Evolutionary conservation across 2,113 vertebrate genomes (phyloP), one percentile per base, ranked within the genome.

Genomic region (Chamaetylas fuelleborni): DNA sequence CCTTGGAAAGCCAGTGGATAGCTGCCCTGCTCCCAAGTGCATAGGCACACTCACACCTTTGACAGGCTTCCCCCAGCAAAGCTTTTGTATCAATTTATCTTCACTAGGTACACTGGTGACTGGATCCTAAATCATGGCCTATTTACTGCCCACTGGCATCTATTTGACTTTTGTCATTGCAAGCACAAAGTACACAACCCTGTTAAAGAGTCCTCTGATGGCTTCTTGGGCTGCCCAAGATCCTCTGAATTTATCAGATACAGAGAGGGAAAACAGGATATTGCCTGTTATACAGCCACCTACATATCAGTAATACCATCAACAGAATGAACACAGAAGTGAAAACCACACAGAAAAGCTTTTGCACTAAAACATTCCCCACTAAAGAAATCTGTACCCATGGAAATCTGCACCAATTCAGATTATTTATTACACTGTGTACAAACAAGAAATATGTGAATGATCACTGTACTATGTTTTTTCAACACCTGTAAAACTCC

Each of bases 391-490:
- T 31, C 4, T 25, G 43, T 31, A 25, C 26, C 14, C n/a, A 14
- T 5, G 9, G 51, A 58, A 69, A 62, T 60, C 45, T 28, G 8
- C 20, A 69, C n/a, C 8, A 31, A 14, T 42, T 76, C 58, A 20
- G 51, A 66, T 58, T 42, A 17, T 20, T 57, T 17, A 42, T 58
- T 50, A 42, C 14, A 29, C 28, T 29, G 26, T 2, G 5, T 8
- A 31, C 12, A 54, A 60, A 47, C 20, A 38, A 50, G 26, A 71
- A 66, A 38, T 24, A 36, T 1, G 29, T 29, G 47, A 70, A 58
- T 2, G 0, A 42, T 11, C 9, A 4, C 2, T 5, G 4, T 4
- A 56, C 34, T 18, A 4, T n/a, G 47, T 50, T 78, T 90, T 84
- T 70, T 57, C 70, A 82, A 53, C 15, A 48, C 19, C 31, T 64